Base-by-base conservation (phyloP, 2,113 vertebrate species). In the Herpetotheres cachinnans region DNA sequence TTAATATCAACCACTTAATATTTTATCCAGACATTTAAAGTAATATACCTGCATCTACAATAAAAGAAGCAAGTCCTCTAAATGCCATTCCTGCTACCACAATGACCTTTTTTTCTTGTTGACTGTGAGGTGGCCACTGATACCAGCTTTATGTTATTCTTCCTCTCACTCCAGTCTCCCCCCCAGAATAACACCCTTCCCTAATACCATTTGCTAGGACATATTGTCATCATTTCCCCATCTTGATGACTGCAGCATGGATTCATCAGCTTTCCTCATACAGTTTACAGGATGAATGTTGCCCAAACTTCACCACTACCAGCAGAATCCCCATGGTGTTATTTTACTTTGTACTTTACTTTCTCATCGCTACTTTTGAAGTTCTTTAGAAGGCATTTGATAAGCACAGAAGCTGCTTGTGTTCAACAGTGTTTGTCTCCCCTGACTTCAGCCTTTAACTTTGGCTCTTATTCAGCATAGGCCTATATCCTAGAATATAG, bases 61-160 rank as follows among this genome's bases (percentile, higher is more conserved):
- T 38, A 50, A 66, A 88, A 46, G 47, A n/a, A 86, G 32, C 19
- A 76, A 91, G 93, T 36, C 34, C 13, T 74, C 44, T 36, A 22
- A 63, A 55, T 24, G 52, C 42, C 58, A 17, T 17, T 54, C 61
- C 34, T 62, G 89, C 58, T 36, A 52, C 6, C 58, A 80, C 36
- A 49, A 30, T 18, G 10, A 67, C 32, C 11, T 49, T 69, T 36
- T 76, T 38, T 42, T 12, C 59, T n/a, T 46, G 7, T 11, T 91
- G 70, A 78, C 52, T 40, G 30, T 11, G 19, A 47, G 50, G 34
- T 49, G 24, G 32, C 52, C 69, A 36, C 46, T 25, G 25, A 40
- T 4, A 79, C 0, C 2, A 59, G 63, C 32, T 16, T 62, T 20
- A 19, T 0, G 2, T 11, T 62, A 38, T 32, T n/a, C 42, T 30